Conservation (phyloP, 2,113 vertebrate species). For the Burhinus oedicnemus region DNA sequence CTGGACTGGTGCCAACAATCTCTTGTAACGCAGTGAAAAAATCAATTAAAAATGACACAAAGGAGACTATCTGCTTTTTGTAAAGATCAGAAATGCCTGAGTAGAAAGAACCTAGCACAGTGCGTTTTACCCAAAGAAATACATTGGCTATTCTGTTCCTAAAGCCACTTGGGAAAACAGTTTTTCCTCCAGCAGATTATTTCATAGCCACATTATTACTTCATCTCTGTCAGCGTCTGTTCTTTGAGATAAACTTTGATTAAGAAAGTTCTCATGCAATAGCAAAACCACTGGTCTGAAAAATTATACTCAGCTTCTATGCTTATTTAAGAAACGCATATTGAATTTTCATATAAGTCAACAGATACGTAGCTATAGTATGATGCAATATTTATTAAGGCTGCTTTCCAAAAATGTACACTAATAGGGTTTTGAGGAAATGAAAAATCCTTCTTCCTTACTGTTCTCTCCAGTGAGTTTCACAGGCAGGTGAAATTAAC, state of each 20-base stretch:
- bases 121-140: neutral
- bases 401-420: neutral
- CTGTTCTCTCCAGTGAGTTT: neutral
- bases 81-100: conserved; percentile 26
- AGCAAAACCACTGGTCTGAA: conserved; percentile 3
- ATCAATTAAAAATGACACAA: conserved; percentile 70
- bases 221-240: neutral
- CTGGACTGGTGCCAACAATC: conserved; percentile 34
- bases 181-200: neutral
- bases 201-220: neutral
- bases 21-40: conserved; percentile 48
- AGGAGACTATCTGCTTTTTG: conserved; percentile 9
- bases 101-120: neutral
- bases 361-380: neutral
- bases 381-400: neutral
- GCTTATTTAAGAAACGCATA: neutral
- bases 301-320: neutral
- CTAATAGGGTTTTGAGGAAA: neutral
- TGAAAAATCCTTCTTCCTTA: neutral
- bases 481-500: neutral
- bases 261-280: neutral
- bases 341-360: neutral
- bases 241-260: conserved; percentile 18
- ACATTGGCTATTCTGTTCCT: neutral
- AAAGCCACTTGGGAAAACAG: neutral